A percentile compares a stretch with the other conserved stretches of the same genome.
Evolutionary conservation across 2,888 invertebrate species (phyloP).

Genomic region (Aelia acuminata): DNA sequence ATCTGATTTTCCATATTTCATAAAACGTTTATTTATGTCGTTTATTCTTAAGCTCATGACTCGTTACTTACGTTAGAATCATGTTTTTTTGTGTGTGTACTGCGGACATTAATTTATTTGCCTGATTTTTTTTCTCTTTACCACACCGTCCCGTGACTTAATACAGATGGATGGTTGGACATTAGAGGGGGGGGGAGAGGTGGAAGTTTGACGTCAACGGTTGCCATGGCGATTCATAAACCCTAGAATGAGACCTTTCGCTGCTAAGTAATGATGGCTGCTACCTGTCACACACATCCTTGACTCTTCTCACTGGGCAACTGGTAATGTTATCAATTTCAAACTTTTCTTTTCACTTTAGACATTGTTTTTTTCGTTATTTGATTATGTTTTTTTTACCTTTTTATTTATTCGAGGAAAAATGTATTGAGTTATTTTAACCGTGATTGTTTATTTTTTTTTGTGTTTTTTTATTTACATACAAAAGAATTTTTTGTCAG

Average conservation of each 20-base stretch:
- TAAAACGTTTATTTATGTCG: too few species aligned
- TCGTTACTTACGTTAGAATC: too few species aligned
- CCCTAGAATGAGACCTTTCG: neutral
- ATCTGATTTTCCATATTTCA: too few species aligned
- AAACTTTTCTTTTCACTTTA: too few species aligned
- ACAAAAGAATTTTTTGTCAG: neutral
- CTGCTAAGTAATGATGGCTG: neutral
- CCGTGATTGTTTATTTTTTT: neutral
- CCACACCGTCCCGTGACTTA: neutral
- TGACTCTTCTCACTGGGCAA: neutral
- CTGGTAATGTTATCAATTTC: neutral
- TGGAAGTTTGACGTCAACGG: neutral
- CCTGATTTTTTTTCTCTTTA: neutral
- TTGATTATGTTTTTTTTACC: too few species aligned
- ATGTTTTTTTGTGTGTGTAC: neutral
- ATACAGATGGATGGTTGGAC: neutral
- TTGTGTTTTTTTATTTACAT: neutral
- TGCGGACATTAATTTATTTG: neutral
- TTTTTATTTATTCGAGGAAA: too few species aligned
- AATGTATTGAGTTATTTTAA: too few species aligned
- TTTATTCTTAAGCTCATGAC: too few species aligned
- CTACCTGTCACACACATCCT: conserved; percentile 16
- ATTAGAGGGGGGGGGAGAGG: neutral
- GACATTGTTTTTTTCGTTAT: too few species aligned
- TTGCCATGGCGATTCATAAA: conserved; percentile 43